Base-by-base conservation (phyloP, 2,888 invertebrate species). In the Amphipoea lucens region DNA sequence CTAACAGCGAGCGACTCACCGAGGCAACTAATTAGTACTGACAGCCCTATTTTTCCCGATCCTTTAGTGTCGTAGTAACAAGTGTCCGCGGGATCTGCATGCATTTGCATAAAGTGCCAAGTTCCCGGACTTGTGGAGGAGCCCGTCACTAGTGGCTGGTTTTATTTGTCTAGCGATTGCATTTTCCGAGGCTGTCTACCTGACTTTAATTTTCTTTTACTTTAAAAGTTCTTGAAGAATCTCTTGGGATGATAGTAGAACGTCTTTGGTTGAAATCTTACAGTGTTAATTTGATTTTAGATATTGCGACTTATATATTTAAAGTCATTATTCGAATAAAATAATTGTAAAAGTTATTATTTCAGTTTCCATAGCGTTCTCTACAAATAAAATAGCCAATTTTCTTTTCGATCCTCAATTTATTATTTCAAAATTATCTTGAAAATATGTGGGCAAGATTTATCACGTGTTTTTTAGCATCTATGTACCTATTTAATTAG, bases 41-140 rank as follows among this genome's bases (percentile, higher is more conserved):
- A 83, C 90, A 89, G 75, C 87, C 86, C 87, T 90, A 86, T 86
- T 85, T 84, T 87, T 82, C 79, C 42, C 65, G 82, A 81, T 84
- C 82, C 87, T 88, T 85, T 84, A 87, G 88, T 85, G 86, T 81
- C 81, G 84, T 78, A 85, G 82, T 88, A 86, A 90, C 90, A 91
- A 93, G 92, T 91, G 92, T 92, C 90, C 86, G 87, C 80, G 78
- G 86, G 89, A 94, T 95, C 92, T 95, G 91, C 94, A 95, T 95
- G 93, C 87, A 95, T 95, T 95, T 93, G 92, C 94, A 95, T 95
- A 94, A 94, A 93, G 92, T 90, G 87, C 88, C 86, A 89, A 90
- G 90, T 91, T 87, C 79, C 83, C 83, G 90, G 90, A 88, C 86
- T 88, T 88, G 86, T 88, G 87, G 87, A 87, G 89, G 90, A 91